A percentile compares a stretch with the other conserved stretches of the same genome.
Evolutionary conservation across 1,140 invertebrate species (phyloP).

Genomic region (Drosophila kohkoa): DNA sequence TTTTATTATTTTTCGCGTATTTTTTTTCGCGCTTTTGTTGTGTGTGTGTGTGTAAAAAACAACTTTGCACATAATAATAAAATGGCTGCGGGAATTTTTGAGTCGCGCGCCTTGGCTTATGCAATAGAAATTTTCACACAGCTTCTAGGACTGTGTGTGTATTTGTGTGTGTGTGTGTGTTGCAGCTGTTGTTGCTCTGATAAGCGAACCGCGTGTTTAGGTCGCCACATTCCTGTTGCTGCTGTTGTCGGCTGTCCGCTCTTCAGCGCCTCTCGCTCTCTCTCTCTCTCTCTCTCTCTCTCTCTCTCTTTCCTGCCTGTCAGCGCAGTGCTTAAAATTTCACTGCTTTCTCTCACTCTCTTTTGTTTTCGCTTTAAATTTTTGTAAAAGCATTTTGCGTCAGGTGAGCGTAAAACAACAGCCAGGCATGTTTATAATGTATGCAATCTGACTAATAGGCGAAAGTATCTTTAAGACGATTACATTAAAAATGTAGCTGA

Average conservation of each 20-base stretch:
- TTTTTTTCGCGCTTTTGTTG: constrained; percentile 28
- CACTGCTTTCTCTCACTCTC: constrained; percentile 2
- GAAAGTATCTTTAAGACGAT: constrained; percentile 29
- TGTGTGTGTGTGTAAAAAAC: constrained; percentile 35
- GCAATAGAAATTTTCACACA: constrained; percentile 63
- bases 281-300: too few species aligned
- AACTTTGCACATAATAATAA: constrained; percentile 82
- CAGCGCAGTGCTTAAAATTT: constrained; percentile 49
- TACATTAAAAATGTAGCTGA: constrained; percentile 22
- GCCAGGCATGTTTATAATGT: constrained; percentile 1
- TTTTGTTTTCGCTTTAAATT: constrained; percentile 54
- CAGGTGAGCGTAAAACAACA: constrained; percentile 51
- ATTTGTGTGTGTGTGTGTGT: constrained; percentile 17
- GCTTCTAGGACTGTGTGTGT: not conserved
- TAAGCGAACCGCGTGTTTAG: constrained; percentile 67
- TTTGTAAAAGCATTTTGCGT: constrained; percentile 50
- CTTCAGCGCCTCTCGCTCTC: too few species aligned
- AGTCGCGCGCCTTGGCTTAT: constrained; percentile 71
- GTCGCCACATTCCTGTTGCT: constrained; percentile 48
- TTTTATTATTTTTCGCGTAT: constrained; percentile 46
- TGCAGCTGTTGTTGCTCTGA: constrained; percentile 71
- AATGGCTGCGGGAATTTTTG: constrained; percentile 74
- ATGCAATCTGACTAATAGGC: constrained; percentile 21
- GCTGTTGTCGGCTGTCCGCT: constrained; percentile 18
- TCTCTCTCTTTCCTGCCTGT: constrained; percentile 22